Evolutionary conservation across 2,797 vertebrate genomes (phyloP).

Genomic region (Hypotaenidia okinawae): DNA sequence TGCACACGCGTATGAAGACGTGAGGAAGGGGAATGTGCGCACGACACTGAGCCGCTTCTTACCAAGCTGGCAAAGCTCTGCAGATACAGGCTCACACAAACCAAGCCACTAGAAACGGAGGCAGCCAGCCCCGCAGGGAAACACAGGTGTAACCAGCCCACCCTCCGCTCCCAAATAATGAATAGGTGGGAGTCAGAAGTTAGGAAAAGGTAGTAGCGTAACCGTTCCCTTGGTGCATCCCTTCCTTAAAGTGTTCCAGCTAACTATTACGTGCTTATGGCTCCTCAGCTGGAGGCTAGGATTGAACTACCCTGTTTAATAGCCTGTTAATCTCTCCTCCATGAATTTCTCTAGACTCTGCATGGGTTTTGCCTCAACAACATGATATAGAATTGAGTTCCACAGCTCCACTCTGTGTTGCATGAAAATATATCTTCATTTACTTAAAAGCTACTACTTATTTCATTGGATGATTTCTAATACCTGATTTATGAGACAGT

Average conservation of each 20-base stretch:
- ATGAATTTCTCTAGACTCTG: neutral
- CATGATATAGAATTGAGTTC: neutral
- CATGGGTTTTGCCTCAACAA: neutral
- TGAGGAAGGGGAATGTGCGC: neutral
- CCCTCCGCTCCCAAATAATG: neutral
- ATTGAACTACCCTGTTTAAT: neutral
- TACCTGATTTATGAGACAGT: neutral
- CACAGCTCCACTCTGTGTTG: neutral
- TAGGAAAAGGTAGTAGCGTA: neutral
- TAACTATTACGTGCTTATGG: neutral
- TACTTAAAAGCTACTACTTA: neutral
- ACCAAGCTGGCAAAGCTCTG: neutral
- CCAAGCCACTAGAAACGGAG: neutral
- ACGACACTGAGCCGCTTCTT: neutral
- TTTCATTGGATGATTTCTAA: neutral
- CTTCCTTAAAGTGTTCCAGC: neutral
- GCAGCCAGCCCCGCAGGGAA: neutral
- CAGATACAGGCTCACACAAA: neutral
- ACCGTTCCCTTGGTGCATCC: neutral
- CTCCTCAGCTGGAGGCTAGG: neutral
- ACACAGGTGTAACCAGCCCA: neutral
- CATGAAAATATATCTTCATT: neutral
- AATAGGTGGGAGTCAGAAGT: neutral
- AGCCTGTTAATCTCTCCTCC: neutral
- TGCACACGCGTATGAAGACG: rapidly evolving